Evolutionary conservation across 2,113 vertebrate genomes (phyloP), one percentile per base, ranked within the genome.

Genomic region (Periophthalmus modestus): DNA sequence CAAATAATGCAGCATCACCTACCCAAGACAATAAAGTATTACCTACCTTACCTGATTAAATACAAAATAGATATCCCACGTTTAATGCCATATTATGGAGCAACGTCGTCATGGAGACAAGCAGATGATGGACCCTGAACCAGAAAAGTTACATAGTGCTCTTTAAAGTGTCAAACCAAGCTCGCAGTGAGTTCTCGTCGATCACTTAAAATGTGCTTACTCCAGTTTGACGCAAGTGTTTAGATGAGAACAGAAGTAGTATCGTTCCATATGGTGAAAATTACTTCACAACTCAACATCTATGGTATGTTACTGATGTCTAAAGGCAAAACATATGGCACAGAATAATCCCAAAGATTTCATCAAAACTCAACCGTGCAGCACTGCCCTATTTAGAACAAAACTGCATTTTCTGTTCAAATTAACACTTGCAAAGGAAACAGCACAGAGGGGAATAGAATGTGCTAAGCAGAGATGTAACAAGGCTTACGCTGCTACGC

Each of bases 321-420:
- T 28, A 59, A 59, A 59, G 23, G 23, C 23, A 59, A 28, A 59
- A 59, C 57, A 89, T 79, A 84, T 79, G 71, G 84, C 86, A 83
- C 84, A 88, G 89, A 90, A 89, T 88, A 81, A 79, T 57, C 75
- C 72, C 88, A 87, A 87, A 89, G 83, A 90, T 83, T 77, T 78
- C 61, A 34, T 84, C 57, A 66, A 57, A 55, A 33, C 55, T 58
- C 80, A 47, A 61, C 79, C 71, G 82, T 85, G 84, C 76, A 73
- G 71, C 77, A 21, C 39, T 68, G 82, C 79, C 81, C 84, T 87
- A 83, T 90, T 88, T 89, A 81, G 72, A 85, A 83, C 78, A 58
- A 84, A 74, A 79, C 78, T 67, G 84, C 75, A 78, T 82, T 88
- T 85, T 87, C 82, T 81, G 81, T 86, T 88, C 79, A 88, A 87